These are phyloP conservation scores for Chlorodrepanis virens DNA, from an alignment of 2,113 vertebrate genomes.

Conservation along the genomic window DNA sequence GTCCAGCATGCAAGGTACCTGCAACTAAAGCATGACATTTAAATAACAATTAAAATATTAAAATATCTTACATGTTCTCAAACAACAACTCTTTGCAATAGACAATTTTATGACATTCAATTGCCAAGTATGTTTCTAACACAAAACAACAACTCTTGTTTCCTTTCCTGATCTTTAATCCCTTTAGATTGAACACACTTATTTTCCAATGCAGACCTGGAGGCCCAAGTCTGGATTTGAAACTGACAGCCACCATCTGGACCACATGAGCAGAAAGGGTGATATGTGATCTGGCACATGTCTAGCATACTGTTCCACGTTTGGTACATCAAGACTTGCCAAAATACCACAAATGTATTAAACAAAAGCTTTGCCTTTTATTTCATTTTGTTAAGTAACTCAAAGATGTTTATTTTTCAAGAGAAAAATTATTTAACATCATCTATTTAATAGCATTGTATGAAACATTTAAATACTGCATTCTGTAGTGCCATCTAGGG, in stretches of 20 bases:
- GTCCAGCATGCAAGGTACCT: neutral
- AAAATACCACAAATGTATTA: slow-evolving; percentile 28
- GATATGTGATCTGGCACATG: slow-evolving; percentile 21
- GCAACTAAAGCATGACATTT: neutral
- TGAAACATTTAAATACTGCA: slow-evolving; percentile 63
- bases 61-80: neutral
- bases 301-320: neutral
- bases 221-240: slow-evolving; percentile 20
- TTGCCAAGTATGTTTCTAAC: neutral
- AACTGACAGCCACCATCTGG: slow-evolving; percentile 59
- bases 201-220: slow-evolving; percentile 53
- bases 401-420: slow-evolving; percentile 55
- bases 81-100: neutral
- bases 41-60: slow-evolving; percentile 20
- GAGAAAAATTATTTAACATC: slow-evolving; percentile 49
- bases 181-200: slow-evolving; percentile 20
- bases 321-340: neutral
- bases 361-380: neutral
- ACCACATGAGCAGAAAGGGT: slow-evolving; percentile 23
- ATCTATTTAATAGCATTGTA: slow-evolving; percentile 44
- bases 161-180: slow-evolving; percentile 38
- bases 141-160: slow-evolving; percentile 25
- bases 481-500: slow-evolving; percentile 83
- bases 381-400: slow-evolving; percentile 37
- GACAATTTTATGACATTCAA: neutral